These are phyloP conservation scores for Ptiloglossa arizonensis DNA, from an alignment of 1,140 invertebrate genomes.

Conservation along the genomic window DNA sequence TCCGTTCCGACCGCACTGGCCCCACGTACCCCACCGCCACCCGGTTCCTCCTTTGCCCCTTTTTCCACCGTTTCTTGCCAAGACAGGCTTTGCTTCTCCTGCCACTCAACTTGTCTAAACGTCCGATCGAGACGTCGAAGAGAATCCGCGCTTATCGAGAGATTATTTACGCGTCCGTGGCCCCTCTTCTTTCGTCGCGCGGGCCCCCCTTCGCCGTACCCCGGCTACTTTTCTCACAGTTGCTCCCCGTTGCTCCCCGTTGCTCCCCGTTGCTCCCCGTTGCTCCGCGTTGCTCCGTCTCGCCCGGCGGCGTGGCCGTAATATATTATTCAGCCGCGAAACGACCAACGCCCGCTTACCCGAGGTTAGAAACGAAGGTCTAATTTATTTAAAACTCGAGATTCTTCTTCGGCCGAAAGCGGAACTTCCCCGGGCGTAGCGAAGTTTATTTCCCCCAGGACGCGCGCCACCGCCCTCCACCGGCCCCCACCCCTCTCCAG, in stretches of 20 bases:
- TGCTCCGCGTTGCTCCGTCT: background rate
- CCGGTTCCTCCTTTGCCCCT: conserved; percentile 39
- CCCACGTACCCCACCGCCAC: too few relatives aligned
- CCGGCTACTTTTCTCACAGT: too few relatives aligned
- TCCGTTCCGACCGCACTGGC: conserved; percentile 58
- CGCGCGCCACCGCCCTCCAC: too few relatives aligned
- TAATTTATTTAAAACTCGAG: conserved; percentile 54
- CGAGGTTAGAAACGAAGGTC: conserved; percentile 26
- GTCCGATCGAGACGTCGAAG: conserved; percentile 50
- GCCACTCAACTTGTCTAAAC: conserved; percentile 70
- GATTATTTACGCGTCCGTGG: background rate
- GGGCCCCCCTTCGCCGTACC: too few relatives aligned
- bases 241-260: too few relatives aligned
- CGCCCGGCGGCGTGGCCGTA: too few relatives aligned
- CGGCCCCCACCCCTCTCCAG: too few relatives aligned
- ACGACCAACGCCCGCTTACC: background rate
- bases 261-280: background rate
- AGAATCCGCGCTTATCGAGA: background rate
- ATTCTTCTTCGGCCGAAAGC: conserved; percentile 40
- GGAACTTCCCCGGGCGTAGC: conserved; percentile 25
- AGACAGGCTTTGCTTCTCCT: conserved; percentile 30
- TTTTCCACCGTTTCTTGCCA: conserved; percentile 50
- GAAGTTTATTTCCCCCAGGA: conserved; percentile 50
- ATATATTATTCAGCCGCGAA: conserved; percentile 32
- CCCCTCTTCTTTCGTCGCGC: conserved; percentile 13